phyloP scores from a whole-genome alignment of 2,888 invertebrate genomes.

The Dasysyrphus tricinctus region DNA sequence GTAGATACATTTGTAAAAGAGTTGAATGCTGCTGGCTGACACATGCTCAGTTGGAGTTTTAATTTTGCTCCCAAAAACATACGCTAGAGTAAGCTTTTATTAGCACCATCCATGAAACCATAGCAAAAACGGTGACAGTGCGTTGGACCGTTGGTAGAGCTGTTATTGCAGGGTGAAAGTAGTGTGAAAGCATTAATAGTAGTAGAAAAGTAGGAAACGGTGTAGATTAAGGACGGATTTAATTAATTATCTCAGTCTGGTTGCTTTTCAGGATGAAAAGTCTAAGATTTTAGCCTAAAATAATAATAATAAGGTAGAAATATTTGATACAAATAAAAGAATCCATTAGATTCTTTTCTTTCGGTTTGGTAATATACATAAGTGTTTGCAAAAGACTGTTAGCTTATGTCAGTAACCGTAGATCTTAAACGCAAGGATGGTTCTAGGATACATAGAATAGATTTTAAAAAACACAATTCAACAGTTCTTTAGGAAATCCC shows the following conservation, averaged over 20 bases:
- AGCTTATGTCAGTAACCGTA: no score
- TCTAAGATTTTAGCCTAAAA: no score
- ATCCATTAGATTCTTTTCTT: no score
- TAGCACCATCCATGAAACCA: constrained; percentile 31
- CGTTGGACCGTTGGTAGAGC: not conserved
- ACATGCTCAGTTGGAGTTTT: constrained; percentile 70
- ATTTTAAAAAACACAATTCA: no score
- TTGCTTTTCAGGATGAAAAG: not conserved
- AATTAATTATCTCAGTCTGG: not conserved
- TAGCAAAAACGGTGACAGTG: not conserved
- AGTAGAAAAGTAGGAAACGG: not conserved
- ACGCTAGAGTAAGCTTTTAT: constrained; percentile 71
- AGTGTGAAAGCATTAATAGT: not conserved
- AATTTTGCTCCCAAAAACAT: constrained; percentile 25
- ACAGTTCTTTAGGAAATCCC: no score
- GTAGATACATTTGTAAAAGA: constrained; percentile 1
- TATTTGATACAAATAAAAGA: no score
- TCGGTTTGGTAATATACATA: no score
- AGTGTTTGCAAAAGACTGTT: no score
- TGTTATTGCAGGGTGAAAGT: not conserved
- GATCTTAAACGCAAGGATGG: no score
- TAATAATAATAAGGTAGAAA: no score
- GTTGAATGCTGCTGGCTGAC: constrained; percentile 27
- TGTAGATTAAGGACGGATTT: not conserved
- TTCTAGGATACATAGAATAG: no score